Conservation (phyloP, 2,113 vertebrate genomes). For the Chroicocephalus ridibundus region DNA sequence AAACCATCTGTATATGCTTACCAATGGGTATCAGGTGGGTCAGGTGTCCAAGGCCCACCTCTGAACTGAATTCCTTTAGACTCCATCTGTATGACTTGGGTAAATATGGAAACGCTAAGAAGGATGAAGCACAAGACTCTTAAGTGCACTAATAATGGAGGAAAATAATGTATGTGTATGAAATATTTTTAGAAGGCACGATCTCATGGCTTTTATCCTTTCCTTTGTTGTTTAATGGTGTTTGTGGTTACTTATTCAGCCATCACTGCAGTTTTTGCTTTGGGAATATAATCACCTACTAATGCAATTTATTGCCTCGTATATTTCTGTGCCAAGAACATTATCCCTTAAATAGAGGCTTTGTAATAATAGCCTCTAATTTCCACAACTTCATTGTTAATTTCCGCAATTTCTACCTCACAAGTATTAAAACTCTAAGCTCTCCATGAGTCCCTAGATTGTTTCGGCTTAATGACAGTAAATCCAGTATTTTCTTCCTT, state of each 20-base stretch:
- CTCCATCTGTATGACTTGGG: neutral
- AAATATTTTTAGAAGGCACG: conserved; percentile 2
- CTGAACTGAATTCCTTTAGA: neutral
- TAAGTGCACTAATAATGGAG: neutral
- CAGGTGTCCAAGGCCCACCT: neutral
- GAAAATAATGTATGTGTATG: neutral
- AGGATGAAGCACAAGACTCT: neutral
- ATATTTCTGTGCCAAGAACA: conserved; percentile 60
- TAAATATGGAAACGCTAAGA: neutral
- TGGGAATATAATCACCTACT: conserved; percentile 56
- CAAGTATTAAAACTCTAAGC: neutral
- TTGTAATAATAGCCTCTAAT: conserved; percentile 57
- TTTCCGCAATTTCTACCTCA: conserved; percentile 19
- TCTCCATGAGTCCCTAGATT: neutral
- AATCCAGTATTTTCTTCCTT: neutral
- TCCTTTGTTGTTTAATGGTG: neutral
- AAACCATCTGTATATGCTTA: neutral
- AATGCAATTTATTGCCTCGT: conserved; percentile 59
- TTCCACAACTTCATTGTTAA: conserved; percentile 52
- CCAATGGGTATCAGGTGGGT: neutral
- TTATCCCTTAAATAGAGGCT: conserved; percentile 59
- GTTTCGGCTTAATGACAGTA: neutral
- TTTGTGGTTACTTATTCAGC: conserved; percentile 53
- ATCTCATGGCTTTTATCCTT: neutral
- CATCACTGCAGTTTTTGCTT: conserved; percentile 38